Percentiles rank a stretch among this genome's conserved stretches.
phyloP scores from a whole-genome alignment of 2,113 vertebrate species.

The Paraplagusia blochii region DNA sequence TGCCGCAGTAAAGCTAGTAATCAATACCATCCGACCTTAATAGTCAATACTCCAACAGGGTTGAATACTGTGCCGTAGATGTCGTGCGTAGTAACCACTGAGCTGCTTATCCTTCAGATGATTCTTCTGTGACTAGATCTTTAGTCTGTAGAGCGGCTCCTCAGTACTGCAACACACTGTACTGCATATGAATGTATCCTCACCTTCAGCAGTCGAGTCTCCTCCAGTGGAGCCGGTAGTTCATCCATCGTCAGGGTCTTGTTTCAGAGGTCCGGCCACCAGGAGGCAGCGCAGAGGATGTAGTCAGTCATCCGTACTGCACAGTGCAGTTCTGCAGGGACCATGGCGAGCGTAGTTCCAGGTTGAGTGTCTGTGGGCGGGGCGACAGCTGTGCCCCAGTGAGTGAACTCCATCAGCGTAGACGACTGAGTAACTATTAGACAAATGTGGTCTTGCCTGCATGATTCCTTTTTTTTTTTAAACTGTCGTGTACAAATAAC shows the following conservation, averaged over 20 bases:
- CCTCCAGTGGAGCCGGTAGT: conserved; percentile 39
- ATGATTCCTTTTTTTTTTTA: conserved; percentile 62
- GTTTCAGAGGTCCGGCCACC: conserved; percentile 21
- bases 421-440: conserved; percentile 65
- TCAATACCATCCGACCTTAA: conserved; percentile 25
- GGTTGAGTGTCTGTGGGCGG: conserved; percentile 30
- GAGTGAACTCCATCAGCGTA: conserved; percentile 47
- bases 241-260: conserved; percentile 33
- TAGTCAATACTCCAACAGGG: conserved; percentile 19
- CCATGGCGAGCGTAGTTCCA: conserved; percentile 43
- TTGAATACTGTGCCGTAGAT: conserved; percentile 22
- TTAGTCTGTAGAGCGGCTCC: conserved; percentile 61
- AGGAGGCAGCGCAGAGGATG: conserved; percentile 24
- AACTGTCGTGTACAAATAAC: conserved; percentile 72
- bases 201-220: conserved; percentile 42
- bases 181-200: conserved; percentile 68
- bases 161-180: conserved; percentile 50
- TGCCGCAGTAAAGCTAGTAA: conserved; percentile 7
- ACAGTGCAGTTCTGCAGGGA: conserved; percentile 31
- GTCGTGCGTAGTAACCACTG: conserved; percentile 48
- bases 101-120: conserved; percentile 24
- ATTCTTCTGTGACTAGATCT: conserved; percentile 15
- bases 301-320: conserved; percentile 47
- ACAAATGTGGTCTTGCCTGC: conserved; percentile 75
- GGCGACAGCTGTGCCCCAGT: conserved; percentile 38